Evolutionary conservation across 1,140 invertebrate species (phyloP).

Genomic region (Drosophila sproati): DNA sequence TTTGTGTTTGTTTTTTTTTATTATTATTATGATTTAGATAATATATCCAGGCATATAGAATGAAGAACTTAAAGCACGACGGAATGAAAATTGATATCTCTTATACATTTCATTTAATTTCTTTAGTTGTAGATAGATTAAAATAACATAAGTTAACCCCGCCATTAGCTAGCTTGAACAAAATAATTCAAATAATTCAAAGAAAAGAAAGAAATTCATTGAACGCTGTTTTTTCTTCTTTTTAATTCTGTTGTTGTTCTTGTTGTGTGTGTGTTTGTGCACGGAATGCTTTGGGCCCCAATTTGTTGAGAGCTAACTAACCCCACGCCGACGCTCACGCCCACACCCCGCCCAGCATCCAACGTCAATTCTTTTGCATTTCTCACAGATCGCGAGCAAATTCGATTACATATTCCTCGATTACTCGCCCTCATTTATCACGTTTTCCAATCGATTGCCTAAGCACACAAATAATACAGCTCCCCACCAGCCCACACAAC

Average conservation of each 20-base stretch:
- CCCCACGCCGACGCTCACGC: too few relatives aligned
- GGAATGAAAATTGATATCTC: constrained; percentile 64
- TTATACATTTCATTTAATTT: constrained; percentile 34
- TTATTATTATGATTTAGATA: constrained; percentile 41
- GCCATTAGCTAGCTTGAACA: constrained; percentile 69
- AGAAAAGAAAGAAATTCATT: constrained; percentile 23
- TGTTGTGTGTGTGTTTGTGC: neutral
- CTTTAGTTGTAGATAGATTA: constrained; percentile 46
- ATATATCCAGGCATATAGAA: constrained; percentile 45
- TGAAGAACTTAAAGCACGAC: constrained; percentile 58
- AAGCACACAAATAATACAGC: neutral
- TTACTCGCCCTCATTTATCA: neutral
- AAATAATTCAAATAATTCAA: constrained; percentile 51
- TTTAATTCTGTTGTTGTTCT: neutral
- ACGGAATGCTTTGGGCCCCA: constrained; percentile 17
- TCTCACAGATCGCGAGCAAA: neutral
- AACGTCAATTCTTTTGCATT: neutral
- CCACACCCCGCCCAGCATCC: neutral
- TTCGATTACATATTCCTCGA: neutral
- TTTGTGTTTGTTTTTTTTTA: constrained; percentile 31
- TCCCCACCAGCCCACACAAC: neutral
- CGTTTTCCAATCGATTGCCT: constrained; percentile 1
- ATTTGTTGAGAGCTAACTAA: neutral
- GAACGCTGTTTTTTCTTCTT: constrained; percentile 4
- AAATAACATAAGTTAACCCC: constrained; percentile 68